Evolutionary conservation across 2,797 vertebrate species (phyloP).

Genomic region (Helicolenus hilgendorfi): DNA sequence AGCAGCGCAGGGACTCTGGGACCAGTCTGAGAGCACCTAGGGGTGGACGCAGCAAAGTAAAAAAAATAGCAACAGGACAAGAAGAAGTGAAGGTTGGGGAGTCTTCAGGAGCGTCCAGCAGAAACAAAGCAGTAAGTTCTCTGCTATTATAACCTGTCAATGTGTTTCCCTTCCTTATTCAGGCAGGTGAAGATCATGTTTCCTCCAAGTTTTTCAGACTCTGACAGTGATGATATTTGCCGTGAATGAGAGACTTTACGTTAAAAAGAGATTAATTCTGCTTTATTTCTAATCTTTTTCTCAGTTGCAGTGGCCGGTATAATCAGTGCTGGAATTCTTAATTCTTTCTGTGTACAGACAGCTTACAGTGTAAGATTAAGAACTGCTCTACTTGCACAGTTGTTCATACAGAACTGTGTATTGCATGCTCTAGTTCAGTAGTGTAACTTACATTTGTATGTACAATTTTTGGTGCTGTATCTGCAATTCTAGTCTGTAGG

Average conservation of each 20-base stretch:
- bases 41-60: not conserved
- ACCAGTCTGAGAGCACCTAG: constrained; percentile 12
- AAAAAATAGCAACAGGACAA: constrained; percentile 20
- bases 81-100: constrained; percentile 24
- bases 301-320: not conserved
- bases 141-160: not conserved
- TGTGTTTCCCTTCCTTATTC: not conserved
- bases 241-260: not conserved
- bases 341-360: not conserved
- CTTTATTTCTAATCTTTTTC: not conserved
- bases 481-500: no score
- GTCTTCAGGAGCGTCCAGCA: not conserved
- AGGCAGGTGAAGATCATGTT: not conserved
- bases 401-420: not conserved
- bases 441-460: not conserved
- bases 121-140: constrained; percentile 31
- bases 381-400: not conserved
- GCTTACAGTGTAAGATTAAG: not conserved
- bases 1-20: not conserved
- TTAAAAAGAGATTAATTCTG: not conserved
- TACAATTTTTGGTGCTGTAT: not conserved
- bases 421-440: not conserved
- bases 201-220: not conserved
- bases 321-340: constrained; percentile 15
- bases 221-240: not conserved